Evolutionary conservation across 2,113 vertebrate species (phyloP), one percentile per base, ranked within the genome.

Genomic region (Panthera leo): DNA sequence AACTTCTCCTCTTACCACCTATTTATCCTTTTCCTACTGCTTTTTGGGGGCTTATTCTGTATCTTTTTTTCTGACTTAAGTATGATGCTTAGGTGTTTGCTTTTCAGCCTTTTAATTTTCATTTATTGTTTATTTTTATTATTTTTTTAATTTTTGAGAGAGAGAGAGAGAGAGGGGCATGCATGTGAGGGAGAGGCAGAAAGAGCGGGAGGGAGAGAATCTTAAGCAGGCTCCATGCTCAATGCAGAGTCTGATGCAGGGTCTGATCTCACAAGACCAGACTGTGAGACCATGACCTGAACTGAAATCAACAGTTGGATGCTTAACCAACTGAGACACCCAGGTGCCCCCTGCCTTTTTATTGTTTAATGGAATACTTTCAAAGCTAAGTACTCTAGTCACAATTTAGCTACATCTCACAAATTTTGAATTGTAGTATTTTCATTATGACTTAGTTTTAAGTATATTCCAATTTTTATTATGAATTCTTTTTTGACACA

Each of bases 1-100:
- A 55, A 73, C 68, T 18, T 83, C 29, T 51, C 29, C 12, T 95
- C 2, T 58, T 92, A 45, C 65, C 18, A 45, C 65, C 21, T 89
- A 82, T 79, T 65, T 75, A 75, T 10, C 48, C 14, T 12, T 25
- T 51, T 78, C 5, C 9, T 19, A 39, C 10, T 55, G 45, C 9
- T 48, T 70, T 71, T 2, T 27, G 15, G 71, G n/a, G 23, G 7
- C 31, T 84, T 88, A 67, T 78, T 75, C 19, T 67, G 11, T 75
- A 61, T 80, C n/a, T 85, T 92, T 95, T 96, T 95, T 88, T 80
- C 19, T 94, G 88, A 71, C 14, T 86, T 76, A 86, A 83, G 53
- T 96, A 63, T 75, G 29, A 39, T 67, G 19, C 34, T 91, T n/a
- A 94, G 83, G 45, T 84, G 5, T 67, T 82, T 89, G 63, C 14